phyloP scores from a whole-genome alignment of 2,888 invertebrate species.

The Scaptodrosophila latifasciaeformis region DNA sequence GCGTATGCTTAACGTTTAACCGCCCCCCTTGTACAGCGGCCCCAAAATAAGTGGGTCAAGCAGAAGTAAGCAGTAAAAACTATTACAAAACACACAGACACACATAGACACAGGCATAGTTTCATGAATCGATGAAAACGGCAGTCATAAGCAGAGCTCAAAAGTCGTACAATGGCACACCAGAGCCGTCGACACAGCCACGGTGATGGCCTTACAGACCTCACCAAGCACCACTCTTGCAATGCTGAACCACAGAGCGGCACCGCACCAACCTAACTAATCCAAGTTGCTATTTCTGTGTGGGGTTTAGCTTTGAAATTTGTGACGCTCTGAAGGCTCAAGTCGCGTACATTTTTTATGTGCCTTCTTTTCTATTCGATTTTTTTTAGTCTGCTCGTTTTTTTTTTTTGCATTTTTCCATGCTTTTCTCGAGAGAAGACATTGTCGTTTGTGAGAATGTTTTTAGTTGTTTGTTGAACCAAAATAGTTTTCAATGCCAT shows the following conservation, averaged over 20 bases:
- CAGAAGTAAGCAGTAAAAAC: conserved; percentile 20
- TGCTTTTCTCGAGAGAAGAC: no score
- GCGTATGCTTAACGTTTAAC: not conserved
- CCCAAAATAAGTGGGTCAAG: conserved; percentile 55
- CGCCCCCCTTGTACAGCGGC: not conserved
- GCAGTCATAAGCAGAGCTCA: conserved; percentile 14
- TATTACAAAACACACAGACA: no score
- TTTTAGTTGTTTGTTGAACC: conserved; percentile 20
- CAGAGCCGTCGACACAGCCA: not conserved
- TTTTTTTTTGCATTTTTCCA: no score
- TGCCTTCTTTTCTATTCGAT: no score
- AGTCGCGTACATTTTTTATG: no score
- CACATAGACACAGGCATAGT: no score
- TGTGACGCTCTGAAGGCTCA: no score
- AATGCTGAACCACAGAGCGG: no score
- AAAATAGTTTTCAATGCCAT: conserved; percentile 48
- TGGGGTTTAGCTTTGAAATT: no score
- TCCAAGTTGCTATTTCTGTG: conserved; percentile 41
- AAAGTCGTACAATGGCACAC: conserved; percentile 36
- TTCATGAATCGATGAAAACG: conserved; percentile 50
- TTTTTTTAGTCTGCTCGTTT: no score
- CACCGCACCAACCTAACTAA: conserved; percentile 47
- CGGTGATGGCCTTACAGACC: not conserved
- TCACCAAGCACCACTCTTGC: not conserved
- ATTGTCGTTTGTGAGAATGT: conserved; percentile 19